phyloP scores from a whole-genome alignment of 2,113 vertebrate genomes.

The Poecile atricapillus region DNA sequence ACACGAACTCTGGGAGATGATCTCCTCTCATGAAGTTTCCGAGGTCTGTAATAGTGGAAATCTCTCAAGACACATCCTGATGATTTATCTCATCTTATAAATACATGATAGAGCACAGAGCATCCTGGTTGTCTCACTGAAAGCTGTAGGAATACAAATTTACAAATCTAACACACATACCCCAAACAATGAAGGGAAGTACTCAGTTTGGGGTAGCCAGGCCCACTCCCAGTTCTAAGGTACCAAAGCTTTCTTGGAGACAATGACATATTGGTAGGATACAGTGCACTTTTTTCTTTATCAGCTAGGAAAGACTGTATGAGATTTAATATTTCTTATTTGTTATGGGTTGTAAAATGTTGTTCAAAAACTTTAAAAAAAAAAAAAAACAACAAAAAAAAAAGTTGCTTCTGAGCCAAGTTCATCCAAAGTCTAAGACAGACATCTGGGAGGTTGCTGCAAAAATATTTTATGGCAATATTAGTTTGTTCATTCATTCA shows the following conservation, averaged over 20 bases:
- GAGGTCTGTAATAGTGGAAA: neutral
- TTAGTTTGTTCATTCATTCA: neutral
- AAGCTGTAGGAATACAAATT: neutral
- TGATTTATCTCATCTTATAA: neutral
- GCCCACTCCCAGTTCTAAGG: neutral
- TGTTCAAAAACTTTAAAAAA: neutral
- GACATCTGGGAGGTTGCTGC: neutral
- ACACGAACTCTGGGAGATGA: neutral
- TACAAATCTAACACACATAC: neutral
- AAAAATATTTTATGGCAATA: neutral
- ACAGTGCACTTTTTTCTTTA: neutral
- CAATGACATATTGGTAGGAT: neutral
- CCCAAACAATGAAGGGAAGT: neutral
- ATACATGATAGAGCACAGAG: neutral
- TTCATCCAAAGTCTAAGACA: slow-evolving; percentile 11
- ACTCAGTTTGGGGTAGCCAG: neutral
- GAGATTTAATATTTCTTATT: slow-evolving; percentile 15
- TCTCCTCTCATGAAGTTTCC: neutral
- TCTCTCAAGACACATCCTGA: neutral
- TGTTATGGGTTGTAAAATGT: slow-evolving; percentile 20
- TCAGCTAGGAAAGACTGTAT: neutral
- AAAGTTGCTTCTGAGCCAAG: neutral
- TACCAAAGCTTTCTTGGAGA: neutral
- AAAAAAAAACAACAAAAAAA: neutral
- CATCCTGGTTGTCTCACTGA: neutral